Conservation (phyloP, 2,797 vertebrate species). For the Scolopax bukidnonensis region DNA sequence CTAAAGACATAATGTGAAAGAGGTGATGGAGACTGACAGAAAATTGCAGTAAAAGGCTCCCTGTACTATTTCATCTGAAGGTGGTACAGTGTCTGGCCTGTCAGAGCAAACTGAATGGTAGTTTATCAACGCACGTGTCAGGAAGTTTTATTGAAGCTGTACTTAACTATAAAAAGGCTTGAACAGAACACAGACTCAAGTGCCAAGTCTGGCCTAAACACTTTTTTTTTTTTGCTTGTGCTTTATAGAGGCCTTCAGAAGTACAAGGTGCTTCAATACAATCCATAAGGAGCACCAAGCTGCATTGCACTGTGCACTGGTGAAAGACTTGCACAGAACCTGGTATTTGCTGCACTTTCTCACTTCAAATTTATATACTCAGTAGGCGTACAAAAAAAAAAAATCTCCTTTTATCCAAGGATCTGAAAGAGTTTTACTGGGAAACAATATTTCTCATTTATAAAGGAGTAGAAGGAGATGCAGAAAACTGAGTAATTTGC, state of each 20-base stretch:
- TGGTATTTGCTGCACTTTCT: constrained; percentile 45
- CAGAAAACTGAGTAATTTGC: constrained; percentile 67
- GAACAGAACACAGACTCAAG: neutral
- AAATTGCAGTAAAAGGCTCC: neutral
- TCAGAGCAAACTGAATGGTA: neutral
- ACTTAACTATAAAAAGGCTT: neutral
- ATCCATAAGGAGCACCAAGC: neutral
- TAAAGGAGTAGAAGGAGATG: constrained; percentile 51
- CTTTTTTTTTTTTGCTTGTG: neutral
- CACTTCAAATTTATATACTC: constrained; percentile 54
- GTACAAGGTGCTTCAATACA: neutral
- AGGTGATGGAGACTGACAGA: neutral
- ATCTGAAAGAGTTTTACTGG: constrained; percentile 42
- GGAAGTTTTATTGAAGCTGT: neutral
- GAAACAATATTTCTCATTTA: constrained; percentile 61
- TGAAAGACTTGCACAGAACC: constrained; percentile 10
- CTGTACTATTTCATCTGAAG: neutral
- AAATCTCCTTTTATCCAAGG: constrained; percentile 22
- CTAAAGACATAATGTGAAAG: neutral
- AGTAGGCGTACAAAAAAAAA: constrained; percentile 33
- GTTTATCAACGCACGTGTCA: neutral
- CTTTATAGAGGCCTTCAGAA: neutral
- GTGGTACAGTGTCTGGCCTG: neutral
- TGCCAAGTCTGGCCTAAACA: neutral
- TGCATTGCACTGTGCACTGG: neutral